Conservation (phyloP, 2,888 invertebrate species). For the Dione vanillae region DNA sequence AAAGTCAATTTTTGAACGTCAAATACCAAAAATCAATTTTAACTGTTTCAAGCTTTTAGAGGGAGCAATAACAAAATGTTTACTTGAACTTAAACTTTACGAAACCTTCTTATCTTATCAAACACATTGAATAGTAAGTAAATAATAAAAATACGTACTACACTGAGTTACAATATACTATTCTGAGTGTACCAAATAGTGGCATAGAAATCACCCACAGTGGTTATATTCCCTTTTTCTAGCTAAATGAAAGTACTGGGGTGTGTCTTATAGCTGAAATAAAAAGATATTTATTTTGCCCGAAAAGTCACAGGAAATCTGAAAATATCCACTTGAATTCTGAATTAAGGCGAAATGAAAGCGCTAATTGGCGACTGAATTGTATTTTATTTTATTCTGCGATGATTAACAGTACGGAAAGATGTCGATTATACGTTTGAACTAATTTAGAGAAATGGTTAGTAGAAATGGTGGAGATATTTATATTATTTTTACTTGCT, state of each 20-base stretch:
- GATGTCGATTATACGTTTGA: no score
- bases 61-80: no score
- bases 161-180: no score
- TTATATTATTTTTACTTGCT: no score
- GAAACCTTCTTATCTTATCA: neutral
- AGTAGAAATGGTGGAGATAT: no score
- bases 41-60: no score
- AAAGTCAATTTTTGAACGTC: no score
- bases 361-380: neutral
- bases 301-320: conserved; percentile 25
- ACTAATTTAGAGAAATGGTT: no score
- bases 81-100: no score
- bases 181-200: neutral
- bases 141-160: no score
- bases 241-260: conserved; percentile 9
- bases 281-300: conserved; percentile 7
- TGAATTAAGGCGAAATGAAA: neutral
- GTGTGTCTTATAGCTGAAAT: conserved; percentile 13
- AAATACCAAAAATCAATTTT: no score
- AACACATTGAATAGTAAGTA: neutral
- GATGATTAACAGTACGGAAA: neutral
- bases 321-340: neutral
- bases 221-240: neutral
- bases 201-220: neutral
- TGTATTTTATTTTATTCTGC: neutral